Evolutionary conservation across 2,113 vertebrate species (phyloP), one percentile per base, ranked within the genome.

Genomic region (Chinchilla lanigera): DNA sequence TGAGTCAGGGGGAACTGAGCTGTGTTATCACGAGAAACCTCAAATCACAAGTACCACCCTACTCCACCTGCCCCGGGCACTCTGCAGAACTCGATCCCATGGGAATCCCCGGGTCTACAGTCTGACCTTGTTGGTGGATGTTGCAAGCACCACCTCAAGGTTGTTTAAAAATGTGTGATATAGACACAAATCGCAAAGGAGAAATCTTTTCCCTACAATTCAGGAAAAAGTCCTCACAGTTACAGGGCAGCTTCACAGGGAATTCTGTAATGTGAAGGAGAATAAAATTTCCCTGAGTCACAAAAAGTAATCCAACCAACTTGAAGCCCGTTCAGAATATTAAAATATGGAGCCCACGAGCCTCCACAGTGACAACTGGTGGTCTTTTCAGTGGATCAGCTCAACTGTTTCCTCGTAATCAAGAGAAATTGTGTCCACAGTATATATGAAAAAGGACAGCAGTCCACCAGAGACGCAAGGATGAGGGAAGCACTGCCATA

Each of bases 201-300:
- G 54, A 30, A 77, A 52, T 73, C 73, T 52, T 13, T 61, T 58
- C 61, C 33, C 0, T 26, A 2, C 19, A 3, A 30, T 61, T 60
- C 30, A 89, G 84, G 84, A 83, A 41, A 89, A 92, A 95, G 63
- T 54, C 41, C 47, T 58, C 52, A 69, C 20, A 0, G 1, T 14
- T 17, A 38, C 47, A 14, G 41, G 30, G 71, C 71, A 88, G 91
- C 58, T 86, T 94, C 54, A 13, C 52, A 50, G 33, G 84, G 86
- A 54, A 80, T 69, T 90, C 80, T 54, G 56, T 81, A 90, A 94
- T 16, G 65, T 65, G 44, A 58, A 92, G 44, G 77, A 81, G 52
- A 90, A 71, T 44, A 80, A 77, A 60, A 63, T n/a, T 69, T 92
- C 86, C 78, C 69, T 63, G 35, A 81, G n/a, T 89, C 92, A 89